phyloP scores from a whole-genome alignment of 2,797 vertebrate genomes.

The Dryobates pubescens region DNA sequence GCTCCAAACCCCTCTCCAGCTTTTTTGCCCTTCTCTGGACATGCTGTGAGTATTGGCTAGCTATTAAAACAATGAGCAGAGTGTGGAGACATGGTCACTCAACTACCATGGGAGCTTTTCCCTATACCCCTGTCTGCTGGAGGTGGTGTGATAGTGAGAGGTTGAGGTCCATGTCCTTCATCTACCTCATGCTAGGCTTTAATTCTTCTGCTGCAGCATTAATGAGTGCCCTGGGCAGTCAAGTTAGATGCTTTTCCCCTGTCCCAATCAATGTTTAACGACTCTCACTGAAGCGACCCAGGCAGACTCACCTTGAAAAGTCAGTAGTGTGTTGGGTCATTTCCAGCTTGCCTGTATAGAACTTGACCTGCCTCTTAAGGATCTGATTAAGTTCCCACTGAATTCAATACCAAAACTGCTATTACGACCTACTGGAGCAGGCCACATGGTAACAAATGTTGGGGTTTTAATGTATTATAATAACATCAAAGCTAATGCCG shows the following conservation, averaged over 20 bases:
- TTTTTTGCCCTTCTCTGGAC: too few relatives aligned
- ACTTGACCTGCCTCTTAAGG: neutral
- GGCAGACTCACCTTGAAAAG: neutral
- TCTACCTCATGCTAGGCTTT: neutral
- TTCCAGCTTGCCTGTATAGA: neutral
- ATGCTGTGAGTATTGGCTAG: fast-evolving
- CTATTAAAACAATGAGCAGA: fast-evolving
- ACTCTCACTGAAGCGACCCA: neutral
- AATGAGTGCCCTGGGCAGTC: neutral
- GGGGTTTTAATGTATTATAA: constrained; percentile 46
- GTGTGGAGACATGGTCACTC: fast-evolving
- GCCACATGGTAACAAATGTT: neutral
- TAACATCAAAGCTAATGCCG: constrained; percentile 7
- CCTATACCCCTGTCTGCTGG: neutral
- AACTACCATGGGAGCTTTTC: neutral
- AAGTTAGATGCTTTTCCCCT: neutral
- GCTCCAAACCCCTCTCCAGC: too few relatives aligned
- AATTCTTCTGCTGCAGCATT: neutral
- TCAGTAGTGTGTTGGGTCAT: neutral
- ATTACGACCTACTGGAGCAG: neutral
- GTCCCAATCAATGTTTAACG: neutral
- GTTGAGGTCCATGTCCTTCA: neutral
- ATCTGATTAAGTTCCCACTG: neutral
- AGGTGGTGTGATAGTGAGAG: neutral
- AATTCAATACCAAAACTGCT: constrained; percentile 15